Percentiles rank a stretch among this genome's conserved stretches.
Conservation (phyloP, 2,888 invertebrate genomes). For the Rotaria sp. region DNA sequence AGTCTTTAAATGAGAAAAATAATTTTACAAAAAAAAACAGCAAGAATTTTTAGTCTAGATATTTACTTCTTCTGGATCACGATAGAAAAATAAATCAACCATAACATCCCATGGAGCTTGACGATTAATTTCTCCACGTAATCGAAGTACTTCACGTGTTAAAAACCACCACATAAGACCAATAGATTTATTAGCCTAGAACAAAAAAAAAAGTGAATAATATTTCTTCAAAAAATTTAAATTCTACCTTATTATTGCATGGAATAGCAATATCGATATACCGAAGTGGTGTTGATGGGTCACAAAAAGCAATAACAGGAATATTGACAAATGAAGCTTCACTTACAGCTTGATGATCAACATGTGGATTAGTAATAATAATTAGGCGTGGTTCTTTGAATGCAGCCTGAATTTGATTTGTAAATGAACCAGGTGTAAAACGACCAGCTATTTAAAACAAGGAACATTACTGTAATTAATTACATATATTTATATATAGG, state of each 20-base stretch:
- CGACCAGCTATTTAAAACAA: conserved; percentile 68
- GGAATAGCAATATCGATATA: conserved; percentile 97
- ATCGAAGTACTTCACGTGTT: conserved; percentile 82
- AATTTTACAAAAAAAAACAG: not conserved
- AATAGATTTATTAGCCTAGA: conserved; percentile 77
- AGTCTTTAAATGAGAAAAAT: not conserved
- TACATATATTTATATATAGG: not conserved
- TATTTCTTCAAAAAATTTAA: not conserved
- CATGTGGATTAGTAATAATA: conserved; percentile 86
- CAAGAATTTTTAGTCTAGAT: not conserved
- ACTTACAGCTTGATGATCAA: conserved; percentile 71
- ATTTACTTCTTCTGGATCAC: conserved; percentile 61
- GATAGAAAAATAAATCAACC: conserved; percentile 97
- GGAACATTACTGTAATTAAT: not conserved
- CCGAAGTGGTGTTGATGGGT: conserved; percentile 89
- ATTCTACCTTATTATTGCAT: conserved; percentile 86
- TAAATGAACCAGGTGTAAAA: conserved; percentile 97
- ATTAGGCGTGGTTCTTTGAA: conserved; percentile 94
- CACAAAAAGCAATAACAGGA: conserved; percentile 95
- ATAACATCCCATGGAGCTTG: conserved; percentile 92
- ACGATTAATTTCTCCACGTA: conserved; percentile 83
- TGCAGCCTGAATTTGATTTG: conserved; percentile 89
- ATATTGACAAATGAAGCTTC: conserved; percentile 99
- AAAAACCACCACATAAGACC: conserved; percentile 99
- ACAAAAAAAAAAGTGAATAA: conserved; percentile 36